Conservation (phyloP, 2,113 vertebrate species). For the Pelusios castaneus region DNA sequence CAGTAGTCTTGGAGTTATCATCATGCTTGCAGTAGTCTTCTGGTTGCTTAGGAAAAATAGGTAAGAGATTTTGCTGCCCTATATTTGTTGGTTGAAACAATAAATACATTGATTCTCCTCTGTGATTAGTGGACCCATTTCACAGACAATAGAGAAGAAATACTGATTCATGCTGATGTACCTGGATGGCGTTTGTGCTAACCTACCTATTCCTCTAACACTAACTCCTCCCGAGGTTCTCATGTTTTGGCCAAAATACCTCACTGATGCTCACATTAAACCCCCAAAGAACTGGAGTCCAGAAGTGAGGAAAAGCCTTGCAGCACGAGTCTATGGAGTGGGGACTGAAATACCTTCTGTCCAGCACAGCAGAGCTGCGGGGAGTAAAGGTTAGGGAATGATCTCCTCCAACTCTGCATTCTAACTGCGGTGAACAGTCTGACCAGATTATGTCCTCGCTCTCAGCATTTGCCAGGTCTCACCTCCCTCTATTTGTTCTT, state of each 20-base stretch:
- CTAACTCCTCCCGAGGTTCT: background rate
- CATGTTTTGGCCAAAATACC: background rate
- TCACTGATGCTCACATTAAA: background rate
- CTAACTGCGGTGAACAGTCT: background rate
- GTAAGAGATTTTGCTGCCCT: slow-evolving; percentile 70
- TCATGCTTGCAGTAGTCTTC: slow-evolving; percentile 72
- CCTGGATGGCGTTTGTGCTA: background rate
- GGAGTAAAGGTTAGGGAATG: background rate
- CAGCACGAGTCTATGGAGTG: fast-evolving
- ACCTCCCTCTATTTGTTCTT: background rate
- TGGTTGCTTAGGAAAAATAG: slow-evolving; percentile 83
- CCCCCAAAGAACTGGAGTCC: background rate
- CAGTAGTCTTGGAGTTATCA: slow-evolving; percentile 75
- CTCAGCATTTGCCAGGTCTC: background rate
- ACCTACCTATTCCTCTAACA: background rate
- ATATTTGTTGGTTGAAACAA: background rate
- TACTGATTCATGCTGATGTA: background rate
- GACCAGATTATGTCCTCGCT: background rate
- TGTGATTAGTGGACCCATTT: background rate
- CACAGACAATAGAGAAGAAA: background rate
- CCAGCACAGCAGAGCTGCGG: background rate
- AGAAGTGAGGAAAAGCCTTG: background rate
- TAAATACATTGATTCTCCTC: background rate
- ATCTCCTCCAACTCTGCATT: background rate
- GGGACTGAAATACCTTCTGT: background rate